Conservation (phyloP, 1,140 invertebrate genomes). For the Scaptomyza graminum region DNA sequence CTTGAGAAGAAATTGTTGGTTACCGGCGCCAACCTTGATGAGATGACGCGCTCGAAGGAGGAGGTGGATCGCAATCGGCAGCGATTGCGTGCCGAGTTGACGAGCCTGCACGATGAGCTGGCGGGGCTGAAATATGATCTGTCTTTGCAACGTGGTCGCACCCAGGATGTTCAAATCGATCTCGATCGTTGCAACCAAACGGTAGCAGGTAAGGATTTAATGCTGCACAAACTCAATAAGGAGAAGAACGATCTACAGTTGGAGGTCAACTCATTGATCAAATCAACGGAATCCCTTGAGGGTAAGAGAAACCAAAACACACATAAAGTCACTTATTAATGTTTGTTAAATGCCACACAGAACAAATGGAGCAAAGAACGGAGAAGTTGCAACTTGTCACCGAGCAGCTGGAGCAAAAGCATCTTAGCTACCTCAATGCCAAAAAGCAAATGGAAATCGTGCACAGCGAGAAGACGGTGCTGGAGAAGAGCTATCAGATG, state of each 20-base stretch:
- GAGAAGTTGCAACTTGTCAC: constrained; percentile 84
- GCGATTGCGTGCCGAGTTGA: constrained; percentile 32
- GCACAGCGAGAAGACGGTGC: constrained; percentile 86
- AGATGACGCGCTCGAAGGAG: constrained; percentile 20
- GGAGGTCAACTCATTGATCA: constrained; percentile 37
- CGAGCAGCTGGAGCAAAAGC: constrained; percentile 86
- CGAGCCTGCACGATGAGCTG: constrained; percentile 21
- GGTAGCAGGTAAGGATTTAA: constrained; percentile 26
- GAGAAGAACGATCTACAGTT: constrained; percentile 32
- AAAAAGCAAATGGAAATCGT: constrained; percentile 87
- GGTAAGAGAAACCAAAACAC: constrained; percentile 14
- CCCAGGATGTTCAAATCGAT: constrained; percentile 13
- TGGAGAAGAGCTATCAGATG: constrained; percentile 86
- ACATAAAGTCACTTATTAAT: background rate
- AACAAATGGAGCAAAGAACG: background rate
- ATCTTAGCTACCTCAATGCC: constrained; percentile 85
- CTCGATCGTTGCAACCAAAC: constrained; percentile 9
- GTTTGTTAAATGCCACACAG: constrained; percentile 8
- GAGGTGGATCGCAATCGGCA: constrained; percentile 16
- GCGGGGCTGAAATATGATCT: constrained; percentile 34
- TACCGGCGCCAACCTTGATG: constrained; percentile 19
- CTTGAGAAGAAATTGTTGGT: constrained; percentile 29
- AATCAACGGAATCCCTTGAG: constrained; percentile 54
- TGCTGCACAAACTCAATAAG: constrained; percentile 21
- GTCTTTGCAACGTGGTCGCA: constrained; percentile 3